Base-by-base conservation (phyloP, 1,140 invertebrate genomes). In the Drosophila setifemur region DNA sequence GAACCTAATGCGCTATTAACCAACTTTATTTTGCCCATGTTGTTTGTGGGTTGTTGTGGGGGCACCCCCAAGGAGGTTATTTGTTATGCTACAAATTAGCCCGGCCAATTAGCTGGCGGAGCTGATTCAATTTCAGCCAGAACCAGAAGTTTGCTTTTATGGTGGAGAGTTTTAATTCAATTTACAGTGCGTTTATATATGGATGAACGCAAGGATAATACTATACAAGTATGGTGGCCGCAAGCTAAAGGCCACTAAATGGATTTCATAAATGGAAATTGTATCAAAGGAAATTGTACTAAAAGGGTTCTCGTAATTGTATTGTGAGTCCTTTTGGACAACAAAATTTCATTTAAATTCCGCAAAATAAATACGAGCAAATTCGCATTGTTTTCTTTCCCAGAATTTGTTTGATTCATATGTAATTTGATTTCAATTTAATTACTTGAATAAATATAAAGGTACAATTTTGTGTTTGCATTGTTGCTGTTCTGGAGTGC, bases 81-180 rank as follows among this genome's bases (percentile, higher is more conserved):
- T 85, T 73, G 78, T 73, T 85, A 39, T 77, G 68, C 73, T 69
- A 43, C 61, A 73, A 77, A 83, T 85, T 83, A 71, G 74, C 53
- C 58, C 19, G 53, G 64, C 50, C 78, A 83, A 85, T 83, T 78
- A 83, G 78, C 58, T n/a, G n/a, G 69, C 47, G 47, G 26, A 49
- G 57, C 49, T 85, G 73, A 83, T 85, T 78, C 53, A 73, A 82
- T 85, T 82, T 49, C 33, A 39, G 42, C 7, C 18, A 8, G 18
- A n/a, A n/a, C 37, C 48, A 23, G 26, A 35, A 67, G 29, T 71
- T 70, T 58, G 45, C 35, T 16, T 58, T 66, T 33, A 48, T 48
- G 61, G 53, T 16, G 5, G 21, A 23, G 5, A 23, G 21, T 29
- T 66, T 77, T 70, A 83, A 82, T 74, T 73, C 33, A 61, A 85